Evolutionary conservation across 2,113 vertebrate genomes (phyloP), one percentile per base, ranked within the genome.

Genomic region (Ursus arctos): DNA sequence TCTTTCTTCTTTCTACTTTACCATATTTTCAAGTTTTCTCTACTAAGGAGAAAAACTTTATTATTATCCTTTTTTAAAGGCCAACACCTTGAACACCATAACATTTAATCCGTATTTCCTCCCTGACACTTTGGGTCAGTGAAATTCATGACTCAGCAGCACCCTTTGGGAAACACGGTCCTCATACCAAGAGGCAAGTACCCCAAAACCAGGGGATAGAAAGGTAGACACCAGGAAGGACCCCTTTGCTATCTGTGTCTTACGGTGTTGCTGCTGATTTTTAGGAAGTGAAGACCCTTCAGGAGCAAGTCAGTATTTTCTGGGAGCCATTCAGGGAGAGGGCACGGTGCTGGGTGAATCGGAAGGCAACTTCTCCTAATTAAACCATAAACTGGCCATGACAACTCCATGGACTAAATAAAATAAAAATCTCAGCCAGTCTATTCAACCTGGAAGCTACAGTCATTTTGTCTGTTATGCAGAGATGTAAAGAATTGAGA

Each of bases 401-500:
- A 81, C 65, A 96, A 59, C 63, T 53, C 51, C 19, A 6, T 47
- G 33, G 67, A 95, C 49, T 87, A 59, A 93, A 94, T 47, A 94
- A 85, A 95, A 94, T 61, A 96, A 80, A 91, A 84, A 82, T 16
- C 28, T 61, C 8, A 55, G 21, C 65, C n/a, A 36, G 77, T 92
- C 57, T 84, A 31, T 76, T 97, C 77, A 86, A 18, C 22, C 76
- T 65, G 21, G 72, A 92, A 95, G 89, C 59, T 61, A 94, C 12
- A 88, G 57, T 31, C 79, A 89, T 65, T 79, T 93, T 86, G 57
- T 55, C 88, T 95, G 85, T 65, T 95, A 49, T 22, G 31, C 49
- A 86, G 59, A 88, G 51, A 88, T 76, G 92, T 80, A 80, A 94
- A 94, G 91, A 96, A 77, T 1, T 63, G 72, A 92, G 80, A 92